Evolutionary conservation across 2,113 vertebrate species (phyloP).

Genomic region (Fregetta grallaria): DNA sequence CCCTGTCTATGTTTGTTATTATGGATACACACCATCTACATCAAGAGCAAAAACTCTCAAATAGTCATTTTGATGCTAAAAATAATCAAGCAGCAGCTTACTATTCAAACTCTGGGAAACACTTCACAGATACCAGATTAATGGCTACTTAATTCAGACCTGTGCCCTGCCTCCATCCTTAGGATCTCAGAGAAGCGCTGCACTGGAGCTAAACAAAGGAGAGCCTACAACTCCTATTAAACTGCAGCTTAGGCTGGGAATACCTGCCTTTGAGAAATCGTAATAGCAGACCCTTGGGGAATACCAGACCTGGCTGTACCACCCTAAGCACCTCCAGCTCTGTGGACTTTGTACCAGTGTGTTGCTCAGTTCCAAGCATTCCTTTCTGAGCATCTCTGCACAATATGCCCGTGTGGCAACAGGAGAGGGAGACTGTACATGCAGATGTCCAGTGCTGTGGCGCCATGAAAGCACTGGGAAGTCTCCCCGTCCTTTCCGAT

Average conservation of each 20-base stretch:
- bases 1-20: neutral
- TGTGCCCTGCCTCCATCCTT: neutral
- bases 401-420: conserved; percentile 65
- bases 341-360: neutral
- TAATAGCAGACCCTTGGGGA: neutral
- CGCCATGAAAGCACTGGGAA: conserved; percentile 40
- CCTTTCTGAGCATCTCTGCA: conserved; percentile 78
- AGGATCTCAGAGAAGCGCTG: neutral
- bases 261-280: neutral
- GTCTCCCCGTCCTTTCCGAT: conserved; percentile 56
- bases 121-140: neutral
- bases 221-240: neutral
- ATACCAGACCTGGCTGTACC: neutral
- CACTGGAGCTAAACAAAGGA: neutral
- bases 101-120: neutral
- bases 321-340: conserved; percentile 9
- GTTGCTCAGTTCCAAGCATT: conserved; percentile 67
- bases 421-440: conserved; percentile 70
- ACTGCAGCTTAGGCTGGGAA: neutral
- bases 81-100: neutral
- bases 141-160: neutral
- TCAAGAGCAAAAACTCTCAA: neutral
- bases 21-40: neutral
- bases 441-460: conserved; percentile 69
- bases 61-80: neutral